Evolutionary conservation across 2,888 invertebrate species (phyloP).

Genomic region (Malacosoma neustria): DNA sequence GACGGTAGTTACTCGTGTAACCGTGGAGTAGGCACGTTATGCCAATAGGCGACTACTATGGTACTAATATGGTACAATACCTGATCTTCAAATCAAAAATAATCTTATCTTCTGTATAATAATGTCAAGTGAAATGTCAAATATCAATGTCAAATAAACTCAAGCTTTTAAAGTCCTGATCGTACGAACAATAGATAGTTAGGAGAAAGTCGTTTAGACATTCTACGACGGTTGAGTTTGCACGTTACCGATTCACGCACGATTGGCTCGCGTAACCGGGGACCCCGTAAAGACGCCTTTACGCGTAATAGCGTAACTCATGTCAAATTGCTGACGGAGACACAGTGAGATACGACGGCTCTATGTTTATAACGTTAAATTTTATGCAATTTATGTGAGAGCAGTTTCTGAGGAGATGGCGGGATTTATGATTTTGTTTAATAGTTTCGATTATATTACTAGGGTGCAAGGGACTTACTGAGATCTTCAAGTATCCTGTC

Average conservation of each 20-base stretch:
- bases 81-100: too few relatives aligned
- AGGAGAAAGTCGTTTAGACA: slow-evolving; percentile 14
- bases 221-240: slow-evolving; percentile 14
- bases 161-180: not conserved
- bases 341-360: not conserved
- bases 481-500: too few relatives aligned
- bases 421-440: too few relatives aligned
- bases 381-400: not conserved
- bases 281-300: not conserved
- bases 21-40: too few relatives aligned
- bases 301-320: not conserved
- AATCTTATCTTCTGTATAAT: not conserved
- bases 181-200: not conserved
- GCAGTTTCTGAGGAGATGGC: too few relatives aligned
- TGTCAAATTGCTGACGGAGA: not conserved
- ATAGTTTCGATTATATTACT: too few relatives aligned
- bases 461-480: too few relatives aligned
- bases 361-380: not conserved
- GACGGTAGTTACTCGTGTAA: too few relatives aligned
- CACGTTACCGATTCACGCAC: slow-evolving; percentile 17
- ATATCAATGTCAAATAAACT: not conserved
- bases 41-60: too few relatives aligned
- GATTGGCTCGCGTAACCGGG: slow-evolving; percentile 9
- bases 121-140: not conserved
- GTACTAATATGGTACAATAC: too few relatives aligned